A percentile compares a stretch with the other conserved stretches of the same genome.
Evolutionary conservation across 2,797 vertebrate species (phyloP).

Genomic region (Cuculus canorus): DNA sequence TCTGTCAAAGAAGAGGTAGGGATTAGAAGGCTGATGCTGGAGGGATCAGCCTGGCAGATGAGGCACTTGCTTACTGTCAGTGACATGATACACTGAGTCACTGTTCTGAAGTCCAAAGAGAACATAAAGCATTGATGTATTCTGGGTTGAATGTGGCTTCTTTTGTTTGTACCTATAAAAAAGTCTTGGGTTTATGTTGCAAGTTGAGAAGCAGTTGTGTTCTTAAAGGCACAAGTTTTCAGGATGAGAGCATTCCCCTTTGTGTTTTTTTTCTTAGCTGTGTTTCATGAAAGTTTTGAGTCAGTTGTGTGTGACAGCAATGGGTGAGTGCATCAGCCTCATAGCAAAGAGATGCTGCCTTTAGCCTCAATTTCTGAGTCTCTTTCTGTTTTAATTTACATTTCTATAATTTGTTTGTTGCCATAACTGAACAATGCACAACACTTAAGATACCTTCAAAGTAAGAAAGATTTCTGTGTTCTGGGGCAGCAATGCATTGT

Average conservation of each 20-base stretch:
- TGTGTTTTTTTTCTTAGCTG: background rate
- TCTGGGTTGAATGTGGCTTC: background rate
- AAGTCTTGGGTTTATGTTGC: background rate
- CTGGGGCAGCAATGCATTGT: background rate
- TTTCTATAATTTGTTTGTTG: background rate
- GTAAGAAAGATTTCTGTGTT: background rate
- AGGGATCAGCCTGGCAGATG: background rate
- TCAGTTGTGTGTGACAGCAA: background rate
- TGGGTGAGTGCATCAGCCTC: background rate
- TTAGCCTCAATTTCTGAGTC: background rate
- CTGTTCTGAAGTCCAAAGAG: background rate
- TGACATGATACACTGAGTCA: fast-evolving
- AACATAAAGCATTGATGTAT: background rate
- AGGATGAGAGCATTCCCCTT: background rate
- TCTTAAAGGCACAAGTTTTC: background rate
- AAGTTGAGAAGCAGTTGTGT: background rate
- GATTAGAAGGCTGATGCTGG: background rate
- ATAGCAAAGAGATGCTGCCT: background rate
- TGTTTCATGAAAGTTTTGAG: background rate
- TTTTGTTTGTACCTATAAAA: background rate
- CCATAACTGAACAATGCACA: fast-evolving
- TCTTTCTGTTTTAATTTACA: background rate
- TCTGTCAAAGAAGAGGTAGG: background rate
- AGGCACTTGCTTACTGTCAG: background rate
- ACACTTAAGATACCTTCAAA: background rate